These are phyloP conservation scores for Alitta virens DNA, from an alignment of 2,888 invertebrate species.

Conservation along the genomic window DNA sequence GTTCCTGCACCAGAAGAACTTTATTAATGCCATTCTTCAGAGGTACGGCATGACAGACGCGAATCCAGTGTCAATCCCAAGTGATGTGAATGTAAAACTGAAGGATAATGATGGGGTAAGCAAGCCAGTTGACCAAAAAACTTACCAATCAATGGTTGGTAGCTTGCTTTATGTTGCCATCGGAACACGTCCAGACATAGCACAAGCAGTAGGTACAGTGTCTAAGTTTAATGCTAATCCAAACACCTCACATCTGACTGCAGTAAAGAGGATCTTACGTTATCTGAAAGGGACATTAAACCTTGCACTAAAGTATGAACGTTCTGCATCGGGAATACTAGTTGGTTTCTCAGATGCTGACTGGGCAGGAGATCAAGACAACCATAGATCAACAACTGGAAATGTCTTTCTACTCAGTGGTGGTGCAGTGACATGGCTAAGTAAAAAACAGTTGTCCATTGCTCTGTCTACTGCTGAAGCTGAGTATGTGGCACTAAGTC, in stretches of 20 bases:
- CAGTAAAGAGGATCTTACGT: constrained; percentile 18
- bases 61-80: constrained; percentile 4
- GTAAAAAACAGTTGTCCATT: constrained; percentile 42
- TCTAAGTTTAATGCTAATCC: constrained; percentile 21
- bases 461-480: constrained; percentile 48
- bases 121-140: too few relatives aligned
- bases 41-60: constrained; percentile 5
- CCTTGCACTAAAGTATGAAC: not conserved
- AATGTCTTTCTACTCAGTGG: constrained; percentile 37
- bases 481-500: constrained; percentile 37
- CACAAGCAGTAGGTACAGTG: constrained; percentile 23
- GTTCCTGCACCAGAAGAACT: constrained; percentile 1
- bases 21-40: not conserved
- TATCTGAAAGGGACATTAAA: not conserved
- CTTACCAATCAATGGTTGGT: too few relatives aligned
- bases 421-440: constrained; percentile 39
- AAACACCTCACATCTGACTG: constrained; percentile 24
- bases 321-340: too few relatives aligned
- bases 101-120: too few relatives aligned
- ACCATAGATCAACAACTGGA: constrained; percentile 44
- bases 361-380: constrained; percentile 36
- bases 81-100: not conserved
- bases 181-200: constrained; percentile 29
- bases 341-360: constrained; percentile 40
- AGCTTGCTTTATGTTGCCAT: constrained; percentile 21